A percentile compares a stretch with the other conserved stretches of the same genome.
These are phyloP conservation scores for Amazona guildingii DNA, from an alignment of 2,113 vertebrate species.

Conservation along the genomic window DNA sequence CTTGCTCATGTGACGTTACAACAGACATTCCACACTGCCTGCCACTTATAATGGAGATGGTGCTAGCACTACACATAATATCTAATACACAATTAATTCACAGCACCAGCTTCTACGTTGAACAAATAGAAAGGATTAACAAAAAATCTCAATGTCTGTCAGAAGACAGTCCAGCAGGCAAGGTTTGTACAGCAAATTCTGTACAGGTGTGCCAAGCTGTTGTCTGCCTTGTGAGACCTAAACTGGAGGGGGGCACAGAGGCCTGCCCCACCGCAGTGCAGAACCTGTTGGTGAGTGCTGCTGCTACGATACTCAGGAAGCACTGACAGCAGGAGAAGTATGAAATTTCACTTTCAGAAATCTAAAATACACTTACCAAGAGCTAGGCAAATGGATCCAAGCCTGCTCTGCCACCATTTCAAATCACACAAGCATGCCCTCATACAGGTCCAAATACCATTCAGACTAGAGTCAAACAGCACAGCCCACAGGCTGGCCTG, in stretches of 20 bases:
- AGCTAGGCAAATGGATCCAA: neutral
- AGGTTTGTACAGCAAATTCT: neutral
- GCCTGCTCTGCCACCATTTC: neutral
- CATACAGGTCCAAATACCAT: neutral
- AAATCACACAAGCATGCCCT: neutral
- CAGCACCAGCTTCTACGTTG: neutral
- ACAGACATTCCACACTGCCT: neutral
- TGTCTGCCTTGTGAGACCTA: neutral
- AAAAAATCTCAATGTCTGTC: neutral
- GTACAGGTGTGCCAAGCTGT: neutral
- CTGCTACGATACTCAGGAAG: neutral
- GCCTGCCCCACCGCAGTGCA: too few relatives aligned
- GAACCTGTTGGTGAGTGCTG: accelerated
- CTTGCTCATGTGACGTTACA: neutral
- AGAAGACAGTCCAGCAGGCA: neutral
- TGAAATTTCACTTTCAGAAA: neutral
- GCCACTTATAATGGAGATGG: accelerated
- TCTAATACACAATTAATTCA: neutral
- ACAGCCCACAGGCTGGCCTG: neutral
- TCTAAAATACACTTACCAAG: neutral
- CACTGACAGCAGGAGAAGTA: neutral
- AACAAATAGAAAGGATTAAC: neutral
- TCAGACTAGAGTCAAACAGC: neutral
- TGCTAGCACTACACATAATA: neutral
- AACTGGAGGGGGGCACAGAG: neutral